Percentiles rank a stretch among this genome's conserved stretches.
Evolutionary conservation across 2,888 invertebrate species (phyloP).

Genomic region (Cantharis rufa): DNA sequence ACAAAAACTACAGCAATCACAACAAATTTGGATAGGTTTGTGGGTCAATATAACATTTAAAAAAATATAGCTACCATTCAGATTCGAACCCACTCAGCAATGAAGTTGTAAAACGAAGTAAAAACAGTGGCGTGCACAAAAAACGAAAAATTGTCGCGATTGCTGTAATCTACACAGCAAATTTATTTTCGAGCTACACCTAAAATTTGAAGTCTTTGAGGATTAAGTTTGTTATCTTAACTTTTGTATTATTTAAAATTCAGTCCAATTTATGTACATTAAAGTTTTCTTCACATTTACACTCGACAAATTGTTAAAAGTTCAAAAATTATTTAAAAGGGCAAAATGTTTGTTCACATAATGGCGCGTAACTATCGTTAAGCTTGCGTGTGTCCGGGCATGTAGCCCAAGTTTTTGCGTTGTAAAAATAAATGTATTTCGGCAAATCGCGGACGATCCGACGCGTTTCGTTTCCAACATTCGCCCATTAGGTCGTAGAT

Average conservation of each 20-base stretch:
- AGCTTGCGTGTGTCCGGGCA: constrained; percentile 55
- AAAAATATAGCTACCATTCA: not conserved
- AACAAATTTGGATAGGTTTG: not conserved
- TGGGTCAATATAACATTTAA: not conserved
- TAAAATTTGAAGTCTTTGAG: not conserved
- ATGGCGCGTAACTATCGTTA: not conserved
- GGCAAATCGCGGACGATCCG: constrained; percentile 81
- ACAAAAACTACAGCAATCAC: not conserved
- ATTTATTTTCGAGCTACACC: not conserved
- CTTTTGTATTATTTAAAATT: not conserved
- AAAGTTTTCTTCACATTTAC: not conserved
- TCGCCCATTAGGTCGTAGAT: constrained; percentile 90
- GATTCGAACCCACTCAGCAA: not conserved
- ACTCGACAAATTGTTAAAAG: not conserved
- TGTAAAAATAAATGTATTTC: constrained; percentile 86
- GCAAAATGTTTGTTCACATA: not conserved
- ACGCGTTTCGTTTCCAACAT: constrained; percentile 85
- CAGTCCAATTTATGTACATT: constrained; percentile 15
- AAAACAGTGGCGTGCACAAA: not conserved
- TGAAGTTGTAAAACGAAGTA: not conserved
- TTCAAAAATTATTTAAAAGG: not conserved
- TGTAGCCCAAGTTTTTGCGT: constrained; percentile 69
- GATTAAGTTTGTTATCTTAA: not conserved
- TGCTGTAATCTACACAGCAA: not conserved
- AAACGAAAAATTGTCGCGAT: not conserved